These are phyloP conservation scores for Sthenelais limicola DNA, from an alignment of 2,888 invertebrate species.

Conservation along the genomic window DNA sequence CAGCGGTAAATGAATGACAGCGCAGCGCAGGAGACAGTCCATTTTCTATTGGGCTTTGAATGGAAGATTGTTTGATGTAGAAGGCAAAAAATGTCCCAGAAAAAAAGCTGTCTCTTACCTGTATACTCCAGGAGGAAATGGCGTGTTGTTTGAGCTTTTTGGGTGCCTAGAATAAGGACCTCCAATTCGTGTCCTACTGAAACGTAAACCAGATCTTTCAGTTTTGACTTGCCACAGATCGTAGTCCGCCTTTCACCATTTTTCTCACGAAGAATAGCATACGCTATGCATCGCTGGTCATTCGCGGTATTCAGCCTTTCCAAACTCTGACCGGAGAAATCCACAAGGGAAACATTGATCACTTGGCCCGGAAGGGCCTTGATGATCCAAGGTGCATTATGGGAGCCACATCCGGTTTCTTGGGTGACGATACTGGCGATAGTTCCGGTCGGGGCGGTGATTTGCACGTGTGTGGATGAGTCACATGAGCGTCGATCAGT, in stretches of 20 bases:
- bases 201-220: conserved; percentile 30
- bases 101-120: conserved; percentile 28
- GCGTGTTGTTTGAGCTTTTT: conserved; percentile 18
- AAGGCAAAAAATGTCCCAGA: neutral
- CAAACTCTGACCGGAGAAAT: conserved; percentile 17
- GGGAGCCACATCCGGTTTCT: conserved; percentile 46
- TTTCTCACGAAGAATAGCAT: conserved; percentile 43
- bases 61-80: neutral
- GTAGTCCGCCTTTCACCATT: conserved; percentile 23
- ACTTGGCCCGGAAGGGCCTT: conserved; percentile 44
- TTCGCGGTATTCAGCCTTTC: neutral
- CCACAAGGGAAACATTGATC: conserved; percentile 41
- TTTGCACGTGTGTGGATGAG: conserved; percentile 16
- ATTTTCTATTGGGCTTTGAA: no score
- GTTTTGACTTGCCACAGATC: conserved; percentile 33
- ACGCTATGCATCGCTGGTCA: conserved; percentile 36
- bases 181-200: conserved; percentile 33
- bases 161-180: conserved; percentile 35
- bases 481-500: conserved; percentile 22
- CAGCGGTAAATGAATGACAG: no score
- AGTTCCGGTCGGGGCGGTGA: conserved; percentile 40
- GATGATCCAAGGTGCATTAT: conserved; percentile 45
- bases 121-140: conserved; percentile 43
- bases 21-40: no score
- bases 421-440: conserved; percentile 45